Evolutionary conservation across 2,888 invertebrate species (phyloP).

Genomic region (Andrena bicolor): DNA sequence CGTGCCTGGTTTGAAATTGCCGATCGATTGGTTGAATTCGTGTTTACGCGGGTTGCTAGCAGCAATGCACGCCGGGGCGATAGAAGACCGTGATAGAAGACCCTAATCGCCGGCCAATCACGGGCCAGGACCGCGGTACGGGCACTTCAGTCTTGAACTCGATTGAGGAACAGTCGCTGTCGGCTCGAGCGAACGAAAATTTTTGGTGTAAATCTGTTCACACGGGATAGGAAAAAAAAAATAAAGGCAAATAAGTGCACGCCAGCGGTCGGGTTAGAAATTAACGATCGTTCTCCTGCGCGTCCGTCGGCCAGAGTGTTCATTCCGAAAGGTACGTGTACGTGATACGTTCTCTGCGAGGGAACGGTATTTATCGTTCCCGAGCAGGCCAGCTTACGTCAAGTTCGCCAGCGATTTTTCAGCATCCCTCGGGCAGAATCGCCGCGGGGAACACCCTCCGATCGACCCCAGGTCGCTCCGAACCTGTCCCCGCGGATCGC

Average conservation of each 20-base stretch:
- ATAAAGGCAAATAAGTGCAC: slow-evolving; percentile 35
- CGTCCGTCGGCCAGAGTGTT: slow-evolving; percentile 71
- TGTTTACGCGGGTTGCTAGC: slow-evolving; percentile 75
- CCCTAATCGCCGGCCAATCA: slow-evolving; percentile 83
- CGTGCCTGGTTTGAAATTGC: neutral
- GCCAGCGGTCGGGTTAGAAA: slow-evolving; percentile 37
- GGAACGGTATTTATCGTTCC: slow-evolving; percentile 54
- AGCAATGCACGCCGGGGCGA: slow-evolving; percentile 82
- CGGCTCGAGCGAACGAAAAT: slow-evolving; percentile 76
- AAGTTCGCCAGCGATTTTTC: slow-evolving; percentile 47
- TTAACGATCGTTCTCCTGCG: slow-evolving; percentile 52
- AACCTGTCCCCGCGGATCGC: slow-evolving; percentile 67
- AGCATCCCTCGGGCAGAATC: neutral
- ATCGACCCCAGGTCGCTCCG: slow-evolving; percentile 36
- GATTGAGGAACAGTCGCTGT: slow-evolving; percentile 80
- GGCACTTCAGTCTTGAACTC: slow-evolving; percentile 81
- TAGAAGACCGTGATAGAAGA: slow-evolving; percentile 86
- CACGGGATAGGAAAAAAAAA: slow-evolving; percentile 30
- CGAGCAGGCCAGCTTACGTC: slow-evolving; percentile 61
- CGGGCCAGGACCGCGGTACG: slow-evolving; percentile 70
- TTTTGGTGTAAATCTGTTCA: slow-evolving; percentile 69
- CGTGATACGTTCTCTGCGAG: slow-evolving; percentile 42
- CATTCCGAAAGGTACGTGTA: slow-evolving; percentile 76
- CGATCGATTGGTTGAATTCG: slow-evolving; percentile 60
- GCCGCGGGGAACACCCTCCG: neutral